Evolutionary conservation across 2,888 invertebrate genomes (phyloP), one percentile per base, ranked within the genome.

Genomic region (Buathra laborator): DNA sequence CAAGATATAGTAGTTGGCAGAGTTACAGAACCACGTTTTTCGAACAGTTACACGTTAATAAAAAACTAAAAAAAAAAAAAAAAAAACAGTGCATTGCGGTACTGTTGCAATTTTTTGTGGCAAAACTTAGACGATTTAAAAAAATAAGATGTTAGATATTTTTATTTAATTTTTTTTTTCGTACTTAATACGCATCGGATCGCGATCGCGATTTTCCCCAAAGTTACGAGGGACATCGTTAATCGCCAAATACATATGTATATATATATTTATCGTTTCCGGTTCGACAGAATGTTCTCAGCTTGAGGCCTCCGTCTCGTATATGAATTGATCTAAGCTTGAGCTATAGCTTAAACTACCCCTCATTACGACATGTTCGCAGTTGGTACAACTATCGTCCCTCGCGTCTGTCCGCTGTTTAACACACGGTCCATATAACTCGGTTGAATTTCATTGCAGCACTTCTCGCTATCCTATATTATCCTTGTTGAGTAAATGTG

Each of bases 351-450:
- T 62, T 32, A 62, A 62, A n/a, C 43, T 56, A 46, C 70, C 70
- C 46, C 67, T 48, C 53, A 71, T 81, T 81, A 81, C 70, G 71
- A 19, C 70, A 12, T 70, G 76, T 70, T 76, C 70, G 66, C 81
- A 81, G 81, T 81, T 81, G 76, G 76, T 71, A 32, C 76, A 59
- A 71, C 70, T 81, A 71, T 81, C 67, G 10, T 74, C 56, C 71
- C 29, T 53, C 51, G 19, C 64, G 56, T 72, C 37, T 44, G 16
- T 9, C 48, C 56, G 62, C 70, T 46, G 59, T 46, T 64, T 56
- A 70, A 76, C 70, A 76, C 81, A 81, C 81, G 81, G 64, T 51
- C 64, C 81, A 83, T 79, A 79, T 79, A 64, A 75, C 56, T 67
- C 62, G 62, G 29, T 62, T 29, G 71, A 62, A 81, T 84, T 83